Conservation (phyloP, 2,888 invertebrate genomes). For the Leptinotarsa haldemani region DNA sequence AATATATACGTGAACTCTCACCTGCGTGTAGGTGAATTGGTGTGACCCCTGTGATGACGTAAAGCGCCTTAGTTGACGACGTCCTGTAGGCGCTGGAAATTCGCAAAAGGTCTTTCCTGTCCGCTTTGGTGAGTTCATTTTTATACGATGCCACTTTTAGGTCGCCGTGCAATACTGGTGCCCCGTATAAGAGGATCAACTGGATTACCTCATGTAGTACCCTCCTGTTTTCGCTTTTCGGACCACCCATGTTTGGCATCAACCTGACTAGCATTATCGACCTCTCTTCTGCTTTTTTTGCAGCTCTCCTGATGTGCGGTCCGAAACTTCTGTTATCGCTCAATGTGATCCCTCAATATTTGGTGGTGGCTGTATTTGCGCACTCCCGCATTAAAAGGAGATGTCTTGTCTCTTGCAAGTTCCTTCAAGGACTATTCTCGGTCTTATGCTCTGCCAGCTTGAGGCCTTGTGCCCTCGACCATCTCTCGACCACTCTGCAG, state of each 20-base stretch:
- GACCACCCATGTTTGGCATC: slow-evolving; percentile 45
- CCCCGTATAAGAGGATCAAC: slow-evolving; percentile 38
- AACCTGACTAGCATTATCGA: slow-evolving; percentile 41
- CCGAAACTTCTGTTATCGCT: slow-evolving; percentile 19
- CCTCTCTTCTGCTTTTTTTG: slow-evolving; percentile 28
- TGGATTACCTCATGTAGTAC: slow-evolving; percentile 29
- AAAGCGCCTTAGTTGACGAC: slow-evolving; percentile 14
- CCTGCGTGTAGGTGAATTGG: slow-evolving; percentile 22
- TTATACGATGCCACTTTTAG: slow-evolving; percentile 2
- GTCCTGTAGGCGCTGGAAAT: slow-evolving; percentile 33
- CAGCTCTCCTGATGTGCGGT: slow-evolving; percentile 6
- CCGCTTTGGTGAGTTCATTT: neutral
- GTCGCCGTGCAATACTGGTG: slow-evolving; percentile 33
- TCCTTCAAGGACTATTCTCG: slow-evolving; percentile 1
- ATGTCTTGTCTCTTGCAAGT: slow-evolving; percentile 1
- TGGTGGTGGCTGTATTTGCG: neutral
- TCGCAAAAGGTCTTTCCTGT: slow-evolving; percentile 17
- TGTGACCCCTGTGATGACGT: slow-evolving; percentile 21
- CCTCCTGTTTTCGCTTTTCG: slow-evolving; percentile 21
- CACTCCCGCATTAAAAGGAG: slow-evolving; percentile 11
- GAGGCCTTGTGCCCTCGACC: slow-evolving; percentile 8
- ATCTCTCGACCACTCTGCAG: neutral
- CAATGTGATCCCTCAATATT: slow-evolving; percentile 18
- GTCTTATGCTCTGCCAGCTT: neutral
- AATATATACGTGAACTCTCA: slow-evolving; percentile 1